phyloP scores from a whole-genome alignment of 2,797 vertebrate species.

The Percopsis omiscomaycus region DNA sequence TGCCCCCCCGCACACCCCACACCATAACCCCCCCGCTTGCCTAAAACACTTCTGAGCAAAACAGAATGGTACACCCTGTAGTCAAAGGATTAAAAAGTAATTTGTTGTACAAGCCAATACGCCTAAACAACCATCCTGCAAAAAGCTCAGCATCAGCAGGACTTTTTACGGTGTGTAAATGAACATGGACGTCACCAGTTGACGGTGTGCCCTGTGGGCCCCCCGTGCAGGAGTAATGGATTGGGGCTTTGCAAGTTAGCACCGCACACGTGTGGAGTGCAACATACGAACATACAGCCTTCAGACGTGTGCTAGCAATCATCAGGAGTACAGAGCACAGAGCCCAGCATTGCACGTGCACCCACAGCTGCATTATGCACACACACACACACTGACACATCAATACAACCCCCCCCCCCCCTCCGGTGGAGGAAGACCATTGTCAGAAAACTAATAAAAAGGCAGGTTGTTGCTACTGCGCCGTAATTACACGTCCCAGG shows the following conservation, averaged over 20 bases:
- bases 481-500: conserved; percentile 74
- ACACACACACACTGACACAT: conserved; percentile 6
- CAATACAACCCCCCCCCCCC: conserved; percentile 14
- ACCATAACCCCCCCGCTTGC: not conserved
- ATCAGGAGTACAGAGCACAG: conserved; percentile 35
- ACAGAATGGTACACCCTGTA: too few species aligned
- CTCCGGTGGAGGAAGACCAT: conserved; percentile 48
- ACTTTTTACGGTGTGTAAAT: too few species aligned
- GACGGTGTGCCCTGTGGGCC: too few species aligned
- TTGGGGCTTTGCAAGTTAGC: not conserved
- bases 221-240: too few species aligned
- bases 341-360: conserved; percentile 15
- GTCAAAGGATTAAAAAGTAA: too few species aligned
- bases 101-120: too few species aligned
- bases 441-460: conserved; percentile 79
- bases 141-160: too few species aligned
- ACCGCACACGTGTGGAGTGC: not conserved
- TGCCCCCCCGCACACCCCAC: not conserved
- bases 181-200: too few species aligned
- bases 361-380: conserved; percentile 8
- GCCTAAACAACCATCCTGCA: too few species aligned
- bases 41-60: not conserved
- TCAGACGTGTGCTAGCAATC: conserved; percentile 39
- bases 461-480: conserved; percentile 56
- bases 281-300: conserved; percentile 10